Conservation (phyloP, 2,888 invertebrate species). For the Nasonovia ribisnigri region DNA sequence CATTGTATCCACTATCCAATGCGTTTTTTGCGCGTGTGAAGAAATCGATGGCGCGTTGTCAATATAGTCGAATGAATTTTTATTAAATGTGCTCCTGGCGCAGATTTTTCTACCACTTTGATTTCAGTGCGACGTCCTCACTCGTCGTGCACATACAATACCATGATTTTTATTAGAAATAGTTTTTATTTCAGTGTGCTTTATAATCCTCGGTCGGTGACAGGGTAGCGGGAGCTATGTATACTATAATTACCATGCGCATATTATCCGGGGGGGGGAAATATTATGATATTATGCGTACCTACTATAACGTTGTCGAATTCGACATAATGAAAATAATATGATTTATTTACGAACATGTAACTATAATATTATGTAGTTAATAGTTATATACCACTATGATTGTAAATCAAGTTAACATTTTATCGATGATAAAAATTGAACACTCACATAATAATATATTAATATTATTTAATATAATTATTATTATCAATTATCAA, state of each 20-base stretch:
- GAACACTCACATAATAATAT: not conserved
- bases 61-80: not conserved
- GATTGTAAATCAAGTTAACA: too few species aligned
- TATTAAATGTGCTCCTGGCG: not conserved
- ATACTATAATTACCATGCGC: not conserved
- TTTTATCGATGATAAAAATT: not conserved
- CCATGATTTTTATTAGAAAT: not conserved
- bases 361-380: not conserved
- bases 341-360: not conserved
- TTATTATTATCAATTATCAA: not conserved
- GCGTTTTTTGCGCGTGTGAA: not conserved
- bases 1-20: not conserved
- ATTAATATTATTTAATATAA: not conserved
- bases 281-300: not conserved
- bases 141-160: not conserved
- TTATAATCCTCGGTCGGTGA: not conserved
- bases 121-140: not conserved
- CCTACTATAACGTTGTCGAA: too few species aligned
- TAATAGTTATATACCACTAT: not conserved
- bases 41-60: not conserved
- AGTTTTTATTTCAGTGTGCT: not conserved
- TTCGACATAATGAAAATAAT: not conserved
- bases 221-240: not conserved
- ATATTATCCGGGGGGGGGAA: not conserved
- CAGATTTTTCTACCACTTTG: not conserved